Conservation (phyloP, 1,140 invertebrate genomes). For the Drosophila elegans region DNA sequence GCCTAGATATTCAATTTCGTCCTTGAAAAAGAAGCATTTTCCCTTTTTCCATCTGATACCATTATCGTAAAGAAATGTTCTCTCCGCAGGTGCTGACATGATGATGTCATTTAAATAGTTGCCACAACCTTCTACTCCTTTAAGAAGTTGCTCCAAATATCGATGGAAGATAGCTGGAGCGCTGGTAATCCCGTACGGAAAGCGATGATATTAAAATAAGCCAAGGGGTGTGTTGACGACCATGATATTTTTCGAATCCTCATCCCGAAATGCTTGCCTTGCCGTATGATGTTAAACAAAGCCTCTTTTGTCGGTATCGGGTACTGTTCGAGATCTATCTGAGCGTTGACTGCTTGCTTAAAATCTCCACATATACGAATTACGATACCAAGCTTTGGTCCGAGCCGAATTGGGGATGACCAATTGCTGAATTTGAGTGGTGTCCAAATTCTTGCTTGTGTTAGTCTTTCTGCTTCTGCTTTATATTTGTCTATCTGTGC, state of each 20-base stretch:
- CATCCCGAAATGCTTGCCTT: neutral
- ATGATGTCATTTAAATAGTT: constrained; percentile 7
- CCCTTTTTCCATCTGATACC: neutral
- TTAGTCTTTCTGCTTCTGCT: no score
- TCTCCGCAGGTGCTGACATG: neutral
- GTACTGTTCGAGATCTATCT: no score
- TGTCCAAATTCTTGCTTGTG: no score
- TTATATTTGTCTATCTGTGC: no score
- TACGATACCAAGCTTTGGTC: no score
- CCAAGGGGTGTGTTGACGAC: neutral
- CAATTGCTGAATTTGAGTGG: no score
- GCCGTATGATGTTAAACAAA: no score
- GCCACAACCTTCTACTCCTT: neutral
- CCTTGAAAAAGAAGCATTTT: neutral
- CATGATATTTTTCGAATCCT: neutral
- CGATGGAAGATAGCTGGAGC: neutral
- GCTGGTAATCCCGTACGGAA: neutral
- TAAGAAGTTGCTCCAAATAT: neutral
- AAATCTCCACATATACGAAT: no score
- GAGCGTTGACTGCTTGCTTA: no score
- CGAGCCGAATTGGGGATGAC: no score
- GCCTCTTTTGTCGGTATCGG: no score
- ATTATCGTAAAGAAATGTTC: neutral
- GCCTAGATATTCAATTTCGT: no score
- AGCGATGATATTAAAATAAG: neutral